phyloP scores from a whole-genome alignment of 2,797 vertebrate genomes.

The Microctenopoma stevenorrisi region DNA sequence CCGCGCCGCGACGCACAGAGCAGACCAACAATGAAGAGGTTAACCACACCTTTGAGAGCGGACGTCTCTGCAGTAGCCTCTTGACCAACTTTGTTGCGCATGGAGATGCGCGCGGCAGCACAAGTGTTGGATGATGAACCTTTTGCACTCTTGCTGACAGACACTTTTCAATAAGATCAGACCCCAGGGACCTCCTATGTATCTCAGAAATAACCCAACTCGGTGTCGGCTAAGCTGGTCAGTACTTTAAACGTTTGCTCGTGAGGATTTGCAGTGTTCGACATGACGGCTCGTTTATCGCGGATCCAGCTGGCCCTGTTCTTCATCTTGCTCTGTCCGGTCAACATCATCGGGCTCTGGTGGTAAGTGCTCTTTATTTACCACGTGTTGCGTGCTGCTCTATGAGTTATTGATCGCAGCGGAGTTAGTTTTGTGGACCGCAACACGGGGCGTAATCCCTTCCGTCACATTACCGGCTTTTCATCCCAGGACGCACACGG shows the following conservation, averaged over 20 bases:
- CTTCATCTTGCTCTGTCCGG: slow-evolving; percentile 92
- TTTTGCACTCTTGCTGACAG: slow-evolving; percentile 54
- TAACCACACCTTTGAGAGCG: slow-evolving; percentile 72
- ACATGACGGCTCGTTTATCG: slow-evolving; percentile 87
- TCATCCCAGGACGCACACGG: slow-evolving; percentile 28
- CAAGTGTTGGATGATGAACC: slow-evolving; percentile 67
- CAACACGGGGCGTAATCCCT: slow-evolving; percentile 6
- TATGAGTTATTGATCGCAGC: neutral
- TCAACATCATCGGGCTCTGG: slow-evolving; percentile 96
- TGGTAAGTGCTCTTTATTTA: slow-evolving; percentile 85
- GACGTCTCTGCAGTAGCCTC: slow-evolving; percentile 67
- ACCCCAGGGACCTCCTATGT: slow-evolving; percentile 63
- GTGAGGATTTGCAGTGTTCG: slow-evolving; percentile 59
- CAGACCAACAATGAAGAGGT: slow-evolving; percentile 73
- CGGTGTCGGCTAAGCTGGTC: slow-evolving; percentile 51
- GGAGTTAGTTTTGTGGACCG: slow-evolving; percentile 13
- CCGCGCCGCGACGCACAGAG: slow-evolving; percentile 38
- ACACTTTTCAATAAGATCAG: slow-evolving; percentile 34
- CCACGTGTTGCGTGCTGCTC: slow-evolving; percentile 57
- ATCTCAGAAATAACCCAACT: slow-evolving; percentile 43
- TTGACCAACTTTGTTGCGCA: slow-evolving; percentile 68
- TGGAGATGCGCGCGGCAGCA: slow-evolving; percentile 70
- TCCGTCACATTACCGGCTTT: slow-evolving; percentile 34
- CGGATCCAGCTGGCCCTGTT: slow-evolving; percentile 91
- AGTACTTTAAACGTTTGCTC: slow-evolving; percentile 31